These are phyloP conservation scores for Microplitis mediator DNA, from an alignment of 1,140 invertebrate genomes.

Conservation along the genomic window DNA sequence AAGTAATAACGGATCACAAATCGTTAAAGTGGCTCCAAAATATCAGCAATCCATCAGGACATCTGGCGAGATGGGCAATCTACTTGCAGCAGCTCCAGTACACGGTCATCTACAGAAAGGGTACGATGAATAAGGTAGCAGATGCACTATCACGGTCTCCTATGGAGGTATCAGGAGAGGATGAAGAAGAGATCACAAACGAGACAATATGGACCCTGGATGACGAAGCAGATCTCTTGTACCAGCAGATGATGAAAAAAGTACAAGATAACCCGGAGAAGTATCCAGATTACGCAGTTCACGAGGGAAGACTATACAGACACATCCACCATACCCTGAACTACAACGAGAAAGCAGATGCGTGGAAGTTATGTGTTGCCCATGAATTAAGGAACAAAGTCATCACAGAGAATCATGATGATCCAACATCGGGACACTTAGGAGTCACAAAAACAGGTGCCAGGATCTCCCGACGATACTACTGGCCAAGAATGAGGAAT, in stretches of 20 bases:
- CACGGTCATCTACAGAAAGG: constrained; percentile 51
- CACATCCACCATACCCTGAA: constrained; percentile 17
- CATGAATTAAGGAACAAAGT: neutral
- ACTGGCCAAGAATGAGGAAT: constrained; percentile 31
- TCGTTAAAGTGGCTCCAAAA: constrained; percentile 55
- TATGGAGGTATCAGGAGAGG: neutral
- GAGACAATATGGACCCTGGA: constrained; percentile 26
- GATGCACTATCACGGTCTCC: constrained; percentile 43
- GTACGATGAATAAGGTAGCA: constrained; percentile 44
- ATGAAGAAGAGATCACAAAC: constrained; percentile 10
- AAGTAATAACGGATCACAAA: constrained; percentile 59
- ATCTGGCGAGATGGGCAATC: constrained; percentile 58
- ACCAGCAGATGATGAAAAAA: constrained; percentile 13
- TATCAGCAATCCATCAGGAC: constrained; percentile 49
- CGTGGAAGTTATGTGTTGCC: constrained; percentile 30
- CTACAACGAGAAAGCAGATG: constrained; percentile 3
- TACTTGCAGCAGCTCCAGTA: constrained; percentile 53
- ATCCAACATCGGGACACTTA: constrained; percentile 30
- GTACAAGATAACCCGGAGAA: neutral
- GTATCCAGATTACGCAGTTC: constrained; percentile 30
- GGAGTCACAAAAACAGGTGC: constrained; percentile 33
- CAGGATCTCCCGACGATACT: constrained; percentile 28
- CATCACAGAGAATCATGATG: constrained; percentile 27
- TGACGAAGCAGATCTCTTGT: constrained; percentile 37
- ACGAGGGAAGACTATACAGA: neutral